Evolutionary conservation across 2,797 vertebrate genomes (phyloP).

Genomic region (Tarsius wallacei): DNA sequence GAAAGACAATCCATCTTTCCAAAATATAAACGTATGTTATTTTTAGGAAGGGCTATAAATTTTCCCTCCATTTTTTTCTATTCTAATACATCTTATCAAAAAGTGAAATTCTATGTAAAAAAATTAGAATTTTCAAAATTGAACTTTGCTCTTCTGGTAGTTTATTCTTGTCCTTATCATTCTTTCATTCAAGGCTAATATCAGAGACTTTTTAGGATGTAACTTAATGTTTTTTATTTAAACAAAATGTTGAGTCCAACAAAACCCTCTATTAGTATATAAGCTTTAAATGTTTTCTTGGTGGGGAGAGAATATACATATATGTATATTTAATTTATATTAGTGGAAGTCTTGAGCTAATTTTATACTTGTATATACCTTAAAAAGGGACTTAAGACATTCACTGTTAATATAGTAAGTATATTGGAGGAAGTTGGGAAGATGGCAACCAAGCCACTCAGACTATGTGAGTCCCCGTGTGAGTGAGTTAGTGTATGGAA

Average conservation of each 20-base stretch:
- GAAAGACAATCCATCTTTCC: neutral
- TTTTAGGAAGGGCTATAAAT: neutral
- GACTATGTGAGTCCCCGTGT: too few relatives aligned
- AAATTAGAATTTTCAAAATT: neutral
- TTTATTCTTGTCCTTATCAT: neutral
- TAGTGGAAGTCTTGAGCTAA: neutral
- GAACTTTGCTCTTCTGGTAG: neutral
- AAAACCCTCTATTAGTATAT: neutral
- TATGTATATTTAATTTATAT: neutral
- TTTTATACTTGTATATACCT: slow-evolving; percentile 25
- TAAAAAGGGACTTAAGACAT: neutral
- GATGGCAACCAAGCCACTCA: too few relatives aligned
- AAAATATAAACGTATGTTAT: neutral
- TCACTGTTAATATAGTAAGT: slow-evolving; percentile 4
- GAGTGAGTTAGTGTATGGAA: too few relatives aligned
- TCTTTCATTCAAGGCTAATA: neutral
- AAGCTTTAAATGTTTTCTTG: neutral
- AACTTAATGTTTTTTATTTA: neutral
- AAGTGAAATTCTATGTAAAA: neutral
- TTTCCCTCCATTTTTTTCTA: neutral
- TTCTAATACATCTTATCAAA: neutral
- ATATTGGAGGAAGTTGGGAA: neutral
- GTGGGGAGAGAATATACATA: neutral
- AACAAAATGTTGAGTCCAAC: neutral
- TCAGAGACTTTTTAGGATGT: neutral